Evolutionary conservation across 2,888 invertebrate genomes (phyloP).

Genomic region (Drosophila prolongata): DNA sequence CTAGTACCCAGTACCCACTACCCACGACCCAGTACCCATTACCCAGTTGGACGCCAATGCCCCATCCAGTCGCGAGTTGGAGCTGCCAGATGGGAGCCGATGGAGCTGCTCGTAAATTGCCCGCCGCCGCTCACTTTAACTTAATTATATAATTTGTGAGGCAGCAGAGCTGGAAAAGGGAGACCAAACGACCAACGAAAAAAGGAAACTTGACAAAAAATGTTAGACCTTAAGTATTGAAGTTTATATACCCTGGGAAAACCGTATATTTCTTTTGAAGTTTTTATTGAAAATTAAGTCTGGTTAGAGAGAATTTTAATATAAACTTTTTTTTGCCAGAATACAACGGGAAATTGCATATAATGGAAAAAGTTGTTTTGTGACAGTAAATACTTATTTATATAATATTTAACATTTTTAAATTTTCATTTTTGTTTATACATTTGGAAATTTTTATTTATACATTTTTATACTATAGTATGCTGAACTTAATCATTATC

Average conservation of each 20-base stretch:
- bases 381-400: too few species aligned
- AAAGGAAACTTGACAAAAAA: conserved; percentile 15
- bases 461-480: too few species aligned
- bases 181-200: conserved; percentile 20
- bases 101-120: conserved; percentile 47
- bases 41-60: conserved; percentile 9
- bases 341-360: too few species aligned
- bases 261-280: not conserved
- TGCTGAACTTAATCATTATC: too few species aligned
- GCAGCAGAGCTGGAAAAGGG: conserved; percentile 35
- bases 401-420: too few species aligned
- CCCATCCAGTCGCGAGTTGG: conserved; percentile 20
- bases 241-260: conserved; percentile 15
- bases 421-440: too few species aligned
- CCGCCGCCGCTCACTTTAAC: conserved; percentile 72
- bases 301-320: not conserved
- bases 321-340: too few species aligned
- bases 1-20: not conserved
- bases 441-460: too few species aligned
- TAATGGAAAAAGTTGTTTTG: too few species aligned
- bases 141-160: conserved; percentile 77
- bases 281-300: not conserved
- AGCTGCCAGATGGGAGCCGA: conserved; percentile 36
- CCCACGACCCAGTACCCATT: conserved; percentile 8
- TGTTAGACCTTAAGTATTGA: not conserved